phyloP scores from a whole-genome alignment of 1,140 invertebrate species.

The Leptopilina boulardi region DNA sequence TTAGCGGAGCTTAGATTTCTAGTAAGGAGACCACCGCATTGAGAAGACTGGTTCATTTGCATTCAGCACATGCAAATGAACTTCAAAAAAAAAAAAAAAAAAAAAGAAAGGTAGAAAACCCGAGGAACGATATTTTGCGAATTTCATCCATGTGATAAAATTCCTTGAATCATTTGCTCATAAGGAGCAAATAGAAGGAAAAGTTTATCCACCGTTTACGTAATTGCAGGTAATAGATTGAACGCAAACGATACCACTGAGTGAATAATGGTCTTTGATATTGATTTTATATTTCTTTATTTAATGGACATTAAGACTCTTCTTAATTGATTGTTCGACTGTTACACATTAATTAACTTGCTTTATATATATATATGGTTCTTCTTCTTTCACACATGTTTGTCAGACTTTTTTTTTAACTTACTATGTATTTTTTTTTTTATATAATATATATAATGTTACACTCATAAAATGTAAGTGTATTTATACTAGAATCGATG shows the following conservation, averaged over 20 bases:
- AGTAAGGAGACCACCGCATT: conserved; percentile 30
- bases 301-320: conserved; percentile 17
- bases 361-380: neutral
- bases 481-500: neutral
- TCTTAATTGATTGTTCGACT: conserved; percentile 26
- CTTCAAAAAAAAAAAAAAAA: too few species aligned
- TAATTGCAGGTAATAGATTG: conserved; percentile 25
- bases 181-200: conserved; percentile 24
- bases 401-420: neutral
- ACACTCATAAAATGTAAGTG: neutral
- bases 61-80: conserved; percentile 31
- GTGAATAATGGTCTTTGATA: conserved; percentile 26
- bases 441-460: too few species aligned
- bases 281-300: conserved; percentile 25
- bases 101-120: too few species aligned
- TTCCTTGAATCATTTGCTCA: conserved; percentile 22
- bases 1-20: conserved; percentile 39
- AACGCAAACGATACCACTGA: conserved; percentile 3
- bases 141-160: conserved; percentile 33
- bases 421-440: neutral
- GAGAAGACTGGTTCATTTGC: conserved; percentile 30
- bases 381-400: conserved; percentile 16
- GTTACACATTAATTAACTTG: conserved; percentile 19
- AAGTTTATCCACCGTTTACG: conserved; percentile 23
- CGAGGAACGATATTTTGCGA: conserved; percentile 16